These are phyloP conservation scores for Iguana delicatissima DNA, from an alignment of 2,797 vertebrate genomes.

Conservation along the genomic window DNA sequence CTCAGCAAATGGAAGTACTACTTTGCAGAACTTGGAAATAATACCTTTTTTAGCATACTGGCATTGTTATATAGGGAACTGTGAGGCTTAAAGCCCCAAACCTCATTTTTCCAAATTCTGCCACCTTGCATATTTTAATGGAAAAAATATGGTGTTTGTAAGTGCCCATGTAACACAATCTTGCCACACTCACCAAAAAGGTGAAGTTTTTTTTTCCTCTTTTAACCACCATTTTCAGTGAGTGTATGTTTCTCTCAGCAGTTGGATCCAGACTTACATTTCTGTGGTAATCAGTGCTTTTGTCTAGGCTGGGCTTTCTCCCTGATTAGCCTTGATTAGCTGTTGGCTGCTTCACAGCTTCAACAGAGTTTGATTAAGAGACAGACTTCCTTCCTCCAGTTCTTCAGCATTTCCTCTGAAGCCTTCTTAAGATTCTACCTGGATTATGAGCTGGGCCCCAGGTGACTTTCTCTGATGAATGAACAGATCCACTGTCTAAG, in stretches of 20 bases:
- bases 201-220: neutral
- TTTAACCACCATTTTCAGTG: neutral
- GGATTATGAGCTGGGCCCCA: neutral
- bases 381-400: constrained; percentile 69
- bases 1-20: neutral
- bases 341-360: constrained; percentile 60
- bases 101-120: neutral
- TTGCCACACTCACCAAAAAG: neutral
- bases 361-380: constrained; percentile 67
- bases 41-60: neutral
- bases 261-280: constrained; percentile 41
- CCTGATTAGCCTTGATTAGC: constrained; percentile 80
- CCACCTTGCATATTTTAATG: neutral
- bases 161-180: neutral
- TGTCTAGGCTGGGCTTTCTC: constrained; percentile 63
- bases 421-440: constrained; percentile 62
- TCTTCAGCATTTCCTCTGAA: constrained; percentile 54
- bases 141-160: neutral
- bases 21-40: neutral
- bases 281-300: constrained; percentile 66
- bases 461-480: neutral
- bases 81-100: neutral
- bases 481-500: neutral
- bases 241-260: neutral
- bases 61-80: neutral